Percentiles rank a stretch among this genome's conserved stretches.
phyloP scores from a whole-genome alignment of 1,140 invertebrate genomes.

The Papilio xuthus region DNA sequence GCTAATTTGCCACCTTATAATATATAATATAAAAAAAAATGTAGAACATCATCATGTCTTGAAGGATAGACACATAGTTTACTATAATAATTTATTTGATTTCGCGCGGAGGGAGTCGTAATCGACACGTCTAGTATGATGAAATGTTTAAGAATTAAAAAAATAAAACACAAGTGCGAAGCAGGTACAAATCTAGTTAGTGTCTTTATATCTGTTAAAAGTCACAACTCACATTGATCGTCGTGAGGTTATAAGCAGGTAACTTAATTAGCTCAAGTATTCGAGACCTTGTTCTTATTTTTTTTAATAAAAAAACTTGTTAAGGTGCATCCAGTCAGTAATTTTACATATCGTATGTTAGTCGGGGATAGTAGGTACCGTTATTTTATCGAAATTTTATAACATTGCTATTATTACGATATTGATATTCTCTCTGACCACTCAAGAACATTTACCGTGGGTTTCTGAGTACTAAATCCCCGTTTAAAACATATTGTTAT shows the following conservation, averaged over 20 bases:
- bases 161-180: background rate
- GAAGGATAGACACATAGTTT: too few species aligned
- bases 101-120: too few species aligned
- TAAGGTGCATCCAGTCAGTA: background rate
- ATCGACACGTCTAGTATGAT: too few species aligned
- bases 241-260: background rate
- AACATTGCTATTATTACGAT: background rate
- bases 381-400: background rate
- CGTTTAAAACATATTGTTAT: too few species aligned
- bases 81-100: too few species aligned
- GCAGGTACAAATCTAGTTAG: background rate
- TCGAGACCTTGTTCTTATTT: constrained; percentile 6
- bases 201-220: background rate
- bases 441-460: too few species aligned
- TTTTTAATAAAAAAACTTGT: background rate
- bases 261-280: constrained; percentile 12
- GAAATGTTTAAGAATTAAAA: too few species aligned
- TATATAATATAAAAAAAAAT: too few species aligned
- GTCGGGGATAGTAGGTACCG: background rate
- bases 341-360: background rate
- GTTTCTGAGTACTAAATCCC: too few species aligned
- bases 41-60: too few species aligned
- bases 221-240: constrained; percentile 10
- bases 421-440: background rate
- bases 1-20: too few species aligned